These are phyloP conservation scores for Drosophila meridionalis DNA, from an alignment of 2,888 invertebrate species.

Conservation along the genomic window DNA sequence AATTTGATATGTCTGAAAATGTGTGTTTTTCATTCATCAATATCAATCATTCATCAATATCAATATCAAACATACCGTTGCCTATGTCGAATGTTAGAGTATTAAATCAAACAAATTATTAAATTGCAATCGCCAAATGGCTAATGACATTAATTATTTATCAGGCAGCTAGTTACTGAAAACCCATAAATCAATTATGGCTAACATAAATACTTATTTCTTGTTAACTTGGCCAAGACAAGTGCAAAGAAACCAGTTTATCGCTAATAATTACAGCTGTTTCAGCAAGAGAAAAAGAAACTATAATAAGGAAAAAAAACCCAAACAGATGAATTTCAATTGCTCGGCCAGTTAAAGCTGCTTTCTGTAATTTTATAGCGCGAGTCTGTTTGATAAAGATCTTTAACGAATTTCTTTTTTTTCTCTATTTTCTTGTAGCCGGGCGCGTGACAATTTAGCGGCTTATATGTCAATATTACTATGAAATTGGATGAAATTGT, in stretches of 20 bases:
- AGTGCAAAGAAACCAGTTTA: constrained; percentile 34
- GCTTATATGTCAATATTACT: constrained; percentile 78
- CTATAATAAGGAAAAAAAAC: background rate
- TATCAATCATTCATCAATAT: constrained; percentile 4
- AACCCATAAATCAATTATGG: background rate
- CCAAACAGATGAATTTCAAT: constrained; percentile 4
- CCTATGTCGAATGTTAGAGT: background rate
- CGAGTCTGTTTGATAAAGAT: constrained; percentile 4
- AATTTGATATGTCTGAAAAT: background rate
- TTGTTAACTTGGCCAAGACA: constrained; percentile 9
- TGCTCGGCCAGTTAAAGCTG: background rate
- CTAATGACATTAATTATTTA: background rate
- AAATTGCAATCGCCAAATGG: too few relatives aligned
- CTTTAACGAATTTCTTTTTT: background rate
- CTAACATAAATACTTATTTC: background rate
- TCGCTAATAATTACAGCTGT: constrained; percentile 20
- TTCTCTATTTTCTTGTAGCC: constrained; percentile 15
- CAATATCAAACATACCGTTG: background rate
- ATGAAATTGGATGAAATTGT: constrained; percentile 86
- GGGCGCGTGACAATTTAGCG: constrained; percentile 59
- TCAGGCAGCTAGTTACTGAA: background rate
- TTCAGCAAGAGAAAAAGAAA: background rate
- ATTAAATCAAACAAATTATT: background rate
- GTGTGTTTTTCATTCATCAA: background rate
- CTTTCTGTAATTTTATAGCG: constrained; percentile 14